Conservation (phyloP, 2,797 vertebrate genomes). For the Kryptopterus vitreolus region DNA sequence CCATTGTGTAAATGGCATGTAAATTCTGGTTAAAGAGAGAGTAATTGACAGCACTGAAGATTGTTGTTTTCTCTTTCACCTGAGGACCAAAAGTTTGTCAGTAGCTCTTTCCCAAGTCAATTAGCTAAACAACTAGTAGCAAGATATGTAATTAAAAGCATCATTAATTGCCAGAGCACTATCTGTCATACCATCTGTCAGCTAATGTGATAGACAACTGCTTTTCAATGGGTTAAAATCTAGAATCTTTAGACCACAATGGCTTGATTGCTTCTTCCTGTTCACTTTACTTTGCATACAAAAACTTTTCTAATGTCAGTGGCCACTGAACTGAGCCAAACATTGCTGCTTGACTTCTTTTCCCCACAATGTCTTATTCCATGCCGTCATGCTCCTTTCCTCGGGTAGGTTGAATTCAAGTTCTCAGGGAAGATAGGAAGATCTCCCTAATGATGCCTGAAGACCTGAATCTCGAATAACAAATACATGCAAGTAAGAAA, state of each 20-base stretch:
- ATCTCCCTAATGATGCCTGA: neutral
- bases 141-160: neutral
- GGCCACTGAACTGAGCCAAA: neutral
- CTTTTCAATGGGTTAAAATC: too few species aligned
- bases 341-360: neutral
- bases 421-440: neutral
- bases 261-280: neutral
- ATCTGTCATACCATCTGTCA: neutral
- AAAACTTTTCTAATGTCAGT: neutral
- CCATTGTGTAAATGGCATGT: neutral
- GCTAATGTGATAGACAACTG: neutral
- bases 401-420: neutral
- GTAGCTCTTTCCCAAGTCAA: neutral
- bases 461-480: neutral
- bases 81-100: neutral
- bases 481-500: neutral
- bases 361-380: neutral
- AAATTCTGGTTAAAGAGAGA: neutral
- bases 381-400: neutral
- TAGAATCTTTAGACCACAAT: neutral
- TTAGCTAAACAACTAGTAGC: neutral
- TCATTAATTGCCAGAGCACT: neutral
- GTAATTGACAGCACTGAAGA: neutral
- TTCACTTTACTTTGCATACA: neutral
- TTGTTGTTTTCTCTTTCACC: neutral